Percentiles rank a stretch among this genome's conserved stretches.
Evolutionary conservation across 2,113 vertebrate species (phyloP).

Genomic region (Megaleporinus macrocephalus): DNA sequence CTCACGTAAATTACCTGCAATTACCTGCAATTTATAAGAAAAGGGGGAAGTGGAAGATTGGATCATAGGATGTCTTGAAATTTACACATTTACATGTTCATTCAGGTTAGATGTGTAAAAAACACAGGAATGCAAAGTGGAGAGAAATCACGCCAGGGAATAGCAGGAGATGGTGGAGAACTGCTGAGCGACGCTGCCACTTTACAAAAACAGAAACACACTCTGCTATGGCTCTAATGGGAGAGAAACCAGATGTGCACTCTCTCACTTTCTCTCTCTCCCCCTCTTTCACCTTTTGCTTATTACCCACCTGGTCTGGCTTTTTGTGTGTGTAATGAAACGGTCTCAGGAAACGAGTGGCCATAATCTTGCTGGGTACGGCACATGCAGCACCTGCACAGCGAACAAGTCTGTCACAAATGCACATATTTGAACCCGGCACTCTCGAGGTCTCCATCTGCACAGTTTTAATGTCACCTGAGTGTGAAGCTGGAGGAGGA

Average conservation of each 20-base stretch:
- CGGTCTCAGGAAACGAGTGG: neutral
- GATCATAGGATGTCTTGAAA: neutral
- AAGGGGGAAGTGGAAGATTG: neutral
- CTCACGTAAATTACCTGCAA: neutral
- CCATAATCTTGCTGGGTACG: neutral
- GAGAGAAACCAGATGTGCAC: neutral
- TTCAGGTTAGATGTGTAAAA: neutral
- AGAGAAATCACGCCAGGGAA: neutral
- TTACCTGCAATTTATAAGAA: neutral
- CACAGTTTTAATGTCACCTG: no score
- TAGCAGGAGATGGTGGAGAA: neutral
- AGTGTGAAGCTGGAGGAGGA: no score
- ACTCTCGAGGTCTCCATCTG: no score
- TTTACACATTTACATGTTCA: neutral
- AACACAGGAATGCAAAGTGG: neutral
- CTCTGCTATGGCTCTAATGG: neutral
- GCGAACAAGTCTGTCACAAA: no score
- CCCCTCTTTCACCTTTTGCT: neutral
- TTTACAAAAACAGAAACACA: neutral
- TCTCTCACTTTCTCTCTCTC: neutral
- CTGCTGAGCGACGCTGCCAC: neutral
- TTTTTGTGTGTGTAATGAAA: neutral
- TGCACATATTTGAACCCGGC: no score
- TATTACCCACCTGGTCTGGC: neutral
- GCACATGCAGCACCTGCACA: no score